Percentiles rank a stretch among this genome's conserved stretches.
phyloP scores from a whole-genome alignment of 2,113 vertebrate species.

The Thunnus thynnus region DNA sequence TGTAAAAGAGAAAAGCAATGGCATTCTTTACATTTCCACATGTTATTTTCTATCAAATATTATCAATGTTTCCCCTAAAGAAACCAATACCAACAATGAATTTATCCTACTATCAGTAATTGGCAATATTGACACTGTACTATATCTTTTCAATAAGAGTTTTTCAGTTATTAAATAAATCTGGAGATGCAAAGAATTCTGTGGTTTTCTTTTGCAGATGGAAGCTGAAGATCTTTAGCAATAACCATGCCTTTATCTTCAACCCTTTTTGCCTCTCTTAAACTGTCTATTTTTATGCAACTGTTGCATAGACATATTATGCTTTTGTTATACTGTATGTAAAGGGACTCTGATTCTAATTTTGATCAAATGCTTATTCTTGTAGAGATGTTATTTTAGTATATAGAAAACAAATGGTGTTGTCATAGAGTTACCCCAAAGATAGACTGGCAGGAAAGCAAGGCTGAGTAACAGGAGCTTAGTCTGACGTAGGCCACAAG shows the following conservation, averaged over 20 bases:
- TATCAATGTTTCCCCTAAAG: neutral
- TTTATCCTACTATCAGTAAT: neutral
- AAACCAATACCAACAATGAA: neutral
- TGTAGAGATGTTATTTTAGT: neutral
- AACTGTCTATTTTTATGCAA: too few relatives aligned
- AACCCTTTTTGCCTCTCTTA: too few relatives aligned
- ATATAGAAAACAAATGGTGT: neutral
- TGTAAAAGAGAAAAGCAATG: too few relatives aligned
- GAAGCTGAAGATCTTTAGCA: too few relatives aligned
- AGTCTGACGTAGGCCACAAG: neutral
- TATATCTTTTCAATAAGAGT: too few relatives aligned
- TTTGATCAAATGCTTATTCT: neutral
- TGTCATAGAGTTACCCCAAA: neutral
- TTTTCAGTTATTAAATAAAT: too few relatives aligned
- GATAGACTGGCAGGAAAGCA: neutral
- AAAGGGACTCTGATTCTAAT: neutral
- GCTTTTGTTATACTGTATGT: neutral
- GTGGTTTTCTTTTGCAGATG: too few relatives aligned
- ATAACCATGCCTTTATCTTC: too few relatives aligned
- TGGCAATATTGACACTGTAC: neutral
- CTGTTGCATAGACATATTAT: neutral
- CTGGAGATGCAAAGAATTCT: too few relatives aligned
- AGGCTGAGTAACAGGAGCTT: slow-evolving; percentile 9
- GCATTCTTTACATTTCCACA: too few relatives aligned
- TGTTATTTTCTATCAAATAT: neutral